Evolutionary conservation across 2,113 vertebrate genomes (phyloP).

Genomic region (Pheucticus melanocephalus): DNA sequence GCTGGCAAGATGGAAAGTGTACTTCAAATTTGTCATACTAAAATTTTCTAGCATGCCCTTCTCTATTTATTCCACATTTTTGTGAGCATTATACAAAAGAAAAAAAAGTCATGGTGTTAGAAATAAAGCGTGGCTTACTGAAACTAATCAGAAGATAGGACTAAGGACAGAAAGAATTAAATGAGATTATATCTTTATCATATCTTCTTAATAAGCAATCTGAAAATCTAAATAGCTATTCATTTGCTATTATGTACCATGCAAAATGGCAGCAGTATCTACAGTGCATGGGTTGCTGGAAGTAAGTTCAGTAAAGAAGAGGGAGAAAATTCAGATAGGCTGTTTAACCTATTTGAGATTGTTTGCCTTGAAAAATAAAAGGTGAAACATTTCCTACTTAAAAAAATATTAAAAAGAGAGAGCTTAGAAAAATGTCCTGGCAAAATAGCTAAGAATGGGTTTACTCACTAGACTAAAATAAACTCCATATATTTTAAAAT

Average conservation of each 20-base stretch:
- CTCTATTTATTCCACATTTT: background rate
- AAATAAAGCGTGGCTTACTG: background rate
- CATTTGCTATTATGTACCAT: conserved; percentile 23
- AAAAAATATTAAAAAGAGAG: background rate
- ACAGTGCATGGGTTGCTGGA: background rate
- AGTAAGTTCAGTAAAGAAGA: background rate
- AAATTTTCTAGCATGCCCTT: background rate
- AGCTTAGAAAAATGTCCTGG: background rate
- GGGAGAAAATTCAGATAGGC: background rate
- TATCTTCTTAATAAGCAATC: conserved; percentile 48
- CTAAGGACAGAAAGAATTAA: conserved; percentile 32
- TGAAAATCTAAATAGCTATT: conserved; percentile 52
- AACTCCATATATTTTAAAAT: background rate
- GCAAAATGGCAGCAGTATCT: conserved; percentile 9
- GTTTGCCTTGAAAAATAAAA: background rate
- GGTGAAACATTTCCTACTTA: background rate
- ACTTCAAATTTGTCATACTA: background rate
- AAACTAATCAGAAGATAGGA: conserved; percentile 47
- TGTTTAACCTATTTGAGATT: background rate
- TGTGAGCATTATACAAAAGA: background rate
- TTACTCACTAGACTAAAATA: background rate
- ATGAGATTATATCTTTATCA: conserved; percentile 53
- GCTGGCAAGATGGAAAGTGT: background rate
- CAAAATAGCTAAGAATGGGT: background rate
- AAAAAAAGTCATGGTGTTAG: background rate